Percentiles rank a stretch among this genome's conserved stretches.
phyloP scores from a whole-genome alignment of 2,888 invertebrate species.

The Cryptophagus acutangulus region DNA sequence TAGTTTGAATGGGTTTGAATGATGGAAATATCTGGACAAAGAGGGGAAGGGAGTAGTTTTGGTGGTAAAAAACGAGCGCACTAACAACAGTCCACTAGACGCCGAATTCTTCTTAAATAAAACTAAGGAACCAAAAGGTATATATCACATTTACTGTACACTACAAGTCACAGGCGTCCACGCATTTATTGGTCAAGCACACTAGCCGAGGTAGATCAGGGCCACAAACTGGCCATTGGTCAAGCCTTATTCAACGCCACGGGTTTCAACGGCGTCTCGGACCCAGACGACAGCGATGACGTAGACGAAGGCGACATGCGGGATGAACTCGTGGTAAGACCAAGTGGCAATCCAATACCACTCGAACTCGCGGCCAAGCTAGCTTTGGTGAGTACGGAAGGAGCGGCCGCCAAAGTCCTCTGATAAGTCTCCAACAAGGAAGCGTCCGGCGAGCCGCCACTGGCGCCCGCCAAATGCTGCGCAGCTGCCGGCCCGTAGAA shows the following conservation, averaged over 20 bases:
- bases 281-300: conserved; percentile 55
- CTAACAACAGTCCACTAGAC: too few relatives aligned
- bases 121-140: conserved; percentile 46
- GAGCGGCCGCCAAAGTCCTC: conserved; percentile 49
- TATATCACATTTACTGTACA: conserved; percentile 48
- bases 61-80: too few relatives aligned
- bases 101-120: too few relatives aligned
- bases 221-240: conserved; percentile 38
- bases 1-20: background rate
- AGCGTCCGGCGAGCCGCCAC: conserved; percentile 54
- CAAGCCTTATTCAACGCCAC: conserved; percentile 49
- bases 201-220: conserved; percentile 43
- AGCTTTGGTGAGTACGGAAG: conserved; percentile 43
- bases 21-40: background rate
- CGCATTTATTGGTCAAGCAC: conserved; percentile 37
- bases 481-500: conserved; percentile 64
- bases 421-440: conserved; percentile 70
- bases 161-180: conserved; percentile 34
- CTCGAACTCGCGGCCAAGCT: conserved; percentile 39
- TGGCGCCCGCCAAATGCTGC: conserved; percentile 42
- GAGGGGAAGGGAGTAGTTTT: too few relatives aligned
- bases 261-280: conserved; percentile 52
- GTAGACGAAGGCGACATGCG: conserved; percentile 61
- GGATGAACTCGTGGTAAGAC: conserved; percentile 49
- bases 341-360: conserved; percentile 46